A percentile compares a stretch with the other conserved stretches of the same genome.
These are phyloP conservation scores for Myanophis thanlyinensis DNA, from an alignment of 2,113 vertebrate genomes.

Conservation along the genomic window DNA sequence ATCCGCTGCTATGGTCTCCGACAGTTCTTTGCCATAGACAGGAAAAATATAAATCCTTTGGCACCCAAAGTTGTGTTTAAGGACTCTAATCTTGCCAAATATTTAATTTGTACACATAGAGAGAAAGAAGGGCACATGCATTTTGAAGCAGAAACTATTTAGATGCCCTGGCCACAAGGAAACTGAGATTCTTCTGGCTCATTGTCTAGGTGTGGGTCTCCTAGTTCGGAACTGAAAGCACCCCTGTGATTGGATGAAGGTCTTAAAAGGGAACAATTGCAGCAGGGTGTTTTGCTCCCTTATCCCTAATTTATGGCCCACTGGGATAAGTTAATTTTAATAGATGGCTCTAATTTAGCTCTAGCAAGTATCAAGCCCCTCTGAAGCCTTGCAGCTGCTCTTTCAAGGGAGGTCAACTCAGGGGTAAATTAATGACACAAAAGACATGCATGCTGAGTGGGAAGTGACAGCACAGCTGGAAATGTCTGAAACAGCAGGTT, in stretches of 20 bases:
- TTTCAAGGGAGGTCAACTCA: neutral
- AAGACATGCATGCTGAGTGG: neutral
- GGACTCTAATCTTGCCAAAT: neutral
- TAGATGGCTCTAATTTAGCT: neutral
- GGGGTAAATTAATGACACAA: neutral
- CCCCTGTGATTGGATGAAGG: neutral
- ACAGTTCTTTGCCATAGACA: neutral
- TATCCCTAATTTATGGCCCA: neutral
- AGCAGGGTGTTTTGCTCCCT: neutral
- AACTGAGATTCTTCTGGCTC: neutral
- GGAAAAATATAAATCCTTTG: neutral
- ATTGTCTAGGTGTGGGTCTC: neutral
- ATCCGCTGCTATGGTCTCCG: neutral
- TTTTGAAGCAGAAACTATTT: neutral
- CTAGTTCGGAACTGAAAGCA: neutral
- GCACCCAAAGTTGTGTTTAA: neutral
- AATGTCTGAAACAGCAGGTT: neutral
- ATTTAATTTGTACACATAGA: neutral
- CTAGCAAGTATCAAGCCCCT: neutral
- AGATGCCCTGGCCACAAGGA: neutral
- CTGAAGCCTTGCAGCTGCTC: neutral
- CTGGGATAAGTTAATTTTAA: conserved; percentile 1
- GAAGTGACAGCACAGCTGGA: neutral
- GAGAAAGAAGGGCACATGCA: neutral
- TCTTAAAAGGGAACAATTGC: neutral